phyloP scores from a whole-genome alignment of 2,113 vertebrate genomes.

The Chloroceryle aenea region DNA sequence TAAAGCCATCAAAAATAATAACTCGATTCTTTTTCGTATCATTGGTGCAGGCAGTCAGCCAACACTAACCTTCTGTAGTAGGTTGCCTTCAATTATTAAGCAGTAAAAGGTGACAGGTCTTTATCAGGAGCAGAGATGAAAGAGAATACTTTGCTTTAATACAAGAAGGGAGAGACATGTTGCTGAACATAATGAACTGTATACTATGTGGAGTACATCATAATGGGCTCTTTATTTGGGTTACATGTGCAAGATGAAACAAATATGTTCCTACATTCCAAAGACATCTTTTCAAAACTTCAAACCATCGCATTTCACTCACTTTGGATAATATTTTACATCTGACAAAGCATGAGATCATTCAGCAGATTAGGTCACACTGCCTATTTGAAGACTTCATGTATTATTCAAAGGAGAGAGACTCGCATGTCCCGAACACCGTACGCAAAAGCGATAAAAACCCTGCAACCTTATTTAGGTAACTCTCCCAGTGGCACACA shows the following conservation, averaged over 20 bases:
- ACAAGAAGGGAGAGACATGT: constrained; percentile 39
- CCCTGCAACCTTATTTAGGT: neutral
- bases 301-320: constrained; percentile 44
- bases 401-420: constrained; percentile 52
- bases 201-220: constrained; percentile 35
- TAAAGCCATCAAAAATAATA: constrained; percentile 52
- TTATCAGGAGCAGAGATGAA: constrained; percentile 63
- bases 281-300: constrained; percentile 40
- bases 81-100: constrained; percentile 70
- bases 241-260: constrained; percentile 66
- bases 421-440: constrained; percentile 1
- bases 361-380: constrained; percentile 38
- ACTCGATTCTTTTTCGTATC: constrained; percentile 24
- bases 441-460: constrained; percentile 11
- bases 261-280: constrained; percentile 52
- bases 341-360: constrained; percentile 51
- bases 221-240: constrained; percentile 58
- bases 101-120: constrained; percentile 62
- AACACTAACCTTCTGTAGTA: constrained; percentile 42
- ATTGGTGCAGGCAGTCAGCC: constrained; percentile 49
- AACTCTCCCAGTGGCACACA: neutral
- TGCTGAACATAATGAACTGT: constrained; percentile 61
- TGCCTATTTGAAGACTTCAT: constrained; percentile 45
- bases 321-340: constrained; percentile 38
- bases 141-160: constrained; percentile 63